phyloP scores from a whole-genome alignment of 2,888 invertebrate genomes.

The Epirrhoe tristata region DNA sequence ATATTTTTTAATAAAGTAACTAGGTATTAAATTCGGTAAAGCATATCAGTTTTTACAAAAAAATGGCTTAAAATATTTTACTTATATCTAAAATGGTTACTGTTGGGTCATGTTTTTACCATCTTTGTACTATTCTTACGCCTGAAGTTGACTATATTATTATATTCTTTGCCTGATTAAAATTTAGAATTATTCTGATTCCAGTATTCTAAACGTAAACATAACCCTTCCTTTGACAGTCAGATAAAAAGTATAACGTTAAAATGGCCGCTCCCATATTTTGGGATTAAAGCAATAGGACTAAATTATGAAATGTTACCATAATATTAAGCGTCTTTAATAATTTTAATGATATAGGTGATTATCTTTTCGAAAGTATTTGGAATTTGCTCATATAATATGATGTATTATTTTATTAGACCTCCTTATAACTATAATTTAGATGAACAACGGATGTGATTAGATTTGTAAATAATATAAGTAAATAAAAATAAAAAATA shows the following conservation, averaged over 20 bases:
- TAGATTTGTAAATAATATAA: constrained; percentile 84
- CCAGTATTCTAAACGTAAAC: too few species aligned
- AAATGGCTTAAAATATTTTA: not conserved
- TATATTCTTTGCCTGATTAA: too few species aligned
- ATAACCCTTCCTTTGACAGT: too few species aligned
- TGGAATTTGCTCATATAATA: constrained; percentile 48
- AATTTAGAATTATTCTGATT: too few species aligned
- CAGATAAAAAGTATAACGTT: too few species aligned
- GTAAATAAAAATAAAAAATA: constrained; percentile 71
- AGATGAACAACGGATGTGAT: constrained; percentile 81
- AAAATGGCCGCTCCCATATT: too few species aligned
- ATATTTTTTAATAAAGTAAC: constrained; percentile 29
- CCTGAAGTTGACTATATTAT: too few species aligned
- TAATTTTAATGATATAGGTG: not conserved
- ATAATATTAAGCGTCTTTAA: not conserved
- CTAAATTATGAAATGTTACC: constrained; percentile 2
- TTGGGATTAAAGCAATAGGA: too few species aligned
- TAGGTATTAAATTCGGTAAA: constrained; percentile 19
- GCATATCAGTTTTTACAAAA: constrained; percentile 29
- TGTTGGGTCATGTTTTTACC: too few species aligned
- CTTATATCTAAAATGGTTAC: too few species aligned
- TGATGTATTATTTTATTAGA: constrained; percentile 58
- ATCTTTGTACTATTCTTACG: too few species aligned
- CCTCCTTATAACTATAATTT: constrained; percentile 67
- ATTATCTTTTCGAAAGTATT: not conserved